Evolutionary conservation across 2,797 vertebrate species (phyloP).

Genomic region (Sebastes umbrosus): DNA sequence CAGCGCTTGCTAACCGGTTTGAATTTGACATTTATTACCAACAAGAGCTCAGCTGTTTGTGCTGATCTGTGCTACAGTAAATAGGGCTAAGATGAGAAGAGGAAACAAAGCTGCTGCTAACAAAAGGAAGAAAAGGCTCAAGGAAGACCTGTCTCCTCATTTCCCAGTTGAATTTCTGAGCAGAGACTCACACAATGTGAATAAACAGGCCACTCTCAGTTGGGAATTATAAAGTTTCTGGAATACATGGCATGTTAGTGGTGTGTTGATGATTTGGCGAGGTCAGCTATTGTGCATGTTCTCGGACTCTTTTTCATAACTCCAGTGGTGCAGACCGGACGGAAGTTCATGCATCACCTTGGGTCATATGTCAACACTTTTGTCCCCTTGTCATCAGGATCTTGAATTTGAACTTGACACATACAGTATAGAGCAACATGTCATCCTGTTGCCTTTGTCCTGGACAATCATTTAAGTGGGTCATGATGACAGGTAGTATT

Average conservation of each 20-base stretch:
- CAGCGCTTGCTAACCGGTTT: neutral
- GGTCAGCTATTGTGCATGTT: constrained; percentile 1
- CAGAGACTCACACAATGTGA: constrained; percentile 4
- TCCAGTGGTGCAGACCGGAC: neutral
- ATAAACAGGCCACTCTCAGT: neutral
- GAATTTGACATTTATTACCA: neutral
- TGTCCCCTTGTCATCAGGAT: neutral
- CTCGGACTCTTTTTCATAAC: constrained; percentile 4
- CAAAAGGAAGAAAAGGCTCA: neutral
- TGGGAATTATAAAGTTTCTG: constrained; percentile 11
- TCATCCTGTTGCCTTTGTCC: constrained; percentile 51
- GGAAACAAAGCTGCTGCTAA: neutral
- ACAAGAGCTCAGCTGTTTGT: neutral
- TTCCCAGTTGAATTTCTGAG: neutral
- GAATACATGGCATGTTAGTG: neutral
- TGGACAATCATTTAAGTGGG: constrained; percentile 42
- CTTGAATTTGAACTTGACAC: constrained; percentile 45
- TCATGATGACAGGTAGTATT: constrained; percentile 35
- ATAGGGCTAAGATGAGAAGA: neutral
- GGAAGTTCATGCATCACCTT: neutral
- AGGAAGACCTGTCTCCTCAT: neutral
- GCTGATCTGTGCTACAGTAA: neutral
- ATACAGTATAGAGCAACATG: neutral
- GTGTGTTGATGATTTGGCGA: neutral
- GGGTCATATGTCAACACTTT: neutral